Base-by-base conservation (phyloP, 2,797 vertebrate genomes). In the Hybognathus amarus region DNA sequence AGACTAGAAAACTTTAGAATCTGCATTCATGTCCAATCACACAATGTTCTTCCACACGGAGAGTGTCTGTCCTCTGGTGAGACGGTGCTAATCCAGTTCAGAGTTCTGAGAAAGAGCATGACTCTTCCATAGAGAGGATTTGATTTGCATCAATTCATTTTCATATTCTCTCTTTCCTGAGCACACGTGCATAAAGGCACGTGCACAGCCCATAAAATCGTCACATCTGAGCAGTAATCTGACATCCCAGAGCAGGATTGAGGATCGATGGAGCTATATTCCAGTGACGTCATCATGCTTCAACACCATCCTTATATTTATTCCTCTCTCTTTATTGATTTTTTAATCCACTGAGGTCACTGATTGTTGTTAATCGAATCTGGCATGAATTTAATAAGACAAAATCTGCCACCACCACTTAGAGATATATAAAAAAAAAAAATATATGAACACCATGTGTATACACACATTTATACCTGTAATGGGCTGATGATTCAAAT, bases 71-170 rank as follows among this genome's bases (percentile, higher is more conserved):
- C 70, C 59, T 82, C 45, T 6, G n/a, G 56, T 56, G 63, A 33
- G 63, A 76, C 42, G 73, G 11, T 59, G 63, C 27, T 77, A 83
- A 83, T 77, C 80, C 73, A 59, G 24, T 30, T 68, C 36, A 83
- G 45, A 42, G 45, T 40, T 75, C 81, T 68, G 47, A 77, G 50
- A 77, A 77, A 56, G 50, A 83, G 15, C 50, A 47, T 69, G 75
- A 70, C 66, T 70, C 50, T 61, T 83, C 27, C 66, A 83, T 77
- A 77, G 50, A 50, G 27, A 70, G 52, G 74, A 77, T 78, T 77
- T 83, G 66, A 83, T 83, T 83, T 83, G 75, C 74, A 77, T 78
- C 82, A 36, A 40, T 83, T 70, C 64, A 61, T 61, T 38, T 59
- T 69, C 64, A 63, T 50, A 83, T 78, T 22, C 13, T 18, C 54